Conservation (phyloP, 2,797 vertebrate genomes). For the Emydoidea blandingii region DNA sequence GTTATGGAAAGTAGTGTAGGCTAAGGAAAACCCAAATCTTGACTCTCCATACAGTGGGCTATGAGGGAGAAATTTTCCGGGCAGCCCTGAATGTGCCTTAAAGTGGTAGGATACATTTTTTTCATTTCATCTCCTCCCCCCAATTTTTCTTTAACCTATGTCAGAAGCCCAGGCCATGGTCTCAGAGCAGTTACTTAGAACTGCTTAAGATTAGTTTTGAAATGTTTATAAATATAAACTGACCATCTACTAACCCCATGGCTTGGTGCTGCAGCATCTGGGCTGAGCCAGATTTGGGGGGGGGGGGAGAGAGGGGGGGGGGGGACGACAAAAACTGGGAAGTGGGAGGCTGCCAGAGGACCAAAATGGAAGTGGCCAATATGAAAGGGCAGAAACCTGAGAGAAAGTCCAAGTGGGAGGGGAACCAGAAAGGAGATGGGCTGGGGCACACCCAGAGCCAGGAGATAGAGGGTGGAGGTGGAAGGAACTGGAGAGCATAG, state of each 20-base stretch:
- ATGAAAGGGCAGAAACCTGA: neutral
- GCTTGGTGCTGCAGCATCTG: neutral
- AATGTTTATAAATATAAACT: neutral
- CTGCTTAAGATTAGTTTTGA: neutral
- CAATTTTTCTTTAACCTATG: neutral
- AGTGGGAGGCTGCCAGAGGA: neutral
- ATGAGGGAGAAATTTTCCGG: neutral
- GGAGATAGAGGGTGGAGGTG: neutral
- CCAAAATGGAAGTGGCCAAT: accelerated
- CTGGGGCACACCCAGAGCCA: accelerated
- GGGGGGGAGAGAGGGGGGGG: no score
- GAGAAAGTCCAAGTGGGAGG: accelerated
- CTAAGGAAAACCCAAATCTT: neutral
- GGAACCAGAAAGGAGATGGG: accelerated
- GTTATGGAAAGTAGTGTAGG: neutral
- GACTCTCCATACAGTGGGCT: neutral
- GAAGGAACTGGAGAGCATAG: neutral
- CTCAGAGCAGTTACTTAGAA: neutral
- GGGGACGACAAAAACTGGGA: neutral
- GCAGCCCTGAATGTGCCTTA: neutral
- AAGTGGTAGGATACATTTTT: neutral
- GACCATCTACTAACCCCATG: neutral
- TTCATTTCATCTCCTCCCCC: neutral
- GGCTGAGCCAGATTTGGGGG: neutral
- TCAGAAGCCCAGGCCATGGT: neutral